phyloP scores from a whole-genome alignment of 2,888 invertebrate species.

The Sarcophaga carnaria region DNA sequence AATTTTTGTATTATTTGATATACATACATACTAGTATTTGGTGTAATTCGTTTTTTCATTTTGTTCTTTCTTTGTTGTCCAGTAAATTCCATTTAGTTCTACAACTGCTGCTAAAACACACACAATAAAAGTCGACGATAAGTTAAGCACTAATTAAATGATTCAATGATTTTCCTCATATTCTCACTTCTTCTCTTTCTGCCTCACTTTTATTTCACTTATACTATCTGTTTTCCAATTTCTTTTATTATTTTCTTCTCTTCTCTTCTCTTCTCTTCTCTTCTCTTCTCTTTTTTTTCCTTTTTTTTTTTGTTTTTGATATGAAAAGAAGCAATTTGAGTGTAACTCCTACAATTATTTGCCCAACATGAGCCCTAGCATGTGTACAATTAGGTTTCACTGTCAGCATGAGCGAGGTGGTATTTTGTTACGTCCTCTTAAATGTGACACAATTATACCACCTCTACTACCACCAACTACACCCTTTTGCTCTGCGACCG shows the following conservation, averaged over 20 bases:
- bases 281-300: conserved; percentile 76
- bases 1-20: too few species aligned
- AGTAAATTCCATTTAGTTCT: conserved; percentile 44
- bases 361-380: conserved; percentile 59
- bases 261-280: conserved; percentile 77
- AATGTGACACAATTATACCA: background rate
- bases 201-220: background rate
- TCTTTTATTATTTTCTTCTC: conserved; percentile 78
- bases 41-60: background rate
- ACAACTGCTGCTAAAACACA: conserved; percentile 8
- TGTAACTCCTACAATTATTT: conserved; percentile 62
- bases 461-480: background rate
- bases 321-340: conserved; percentile 70
- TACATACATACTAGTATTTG: background rate
- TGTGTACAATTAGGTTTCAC: conserved; percentile 57
- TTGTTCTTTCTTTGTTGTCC: conserved; percentile 16
- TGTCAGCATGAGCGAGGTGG: conserved; percentile 39
- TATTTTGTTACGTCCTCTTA: conserved; percentile 43
- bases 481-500: too few species aligned
- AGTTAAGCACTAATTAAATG: conserved; percentile 81
- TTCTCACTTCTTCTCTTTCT: background rate
- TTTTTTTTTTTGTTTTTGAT: conserved; percentile 77
- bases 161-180: conserved; percentile 78
- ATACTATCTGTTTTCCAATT: conserved; percentile 69
- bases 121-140: conserved; percentile 64